Evolutionary conservation across 2,888 invertebrate species (phyloP).

Genomic region (Drosophila mulleri): DNA sequence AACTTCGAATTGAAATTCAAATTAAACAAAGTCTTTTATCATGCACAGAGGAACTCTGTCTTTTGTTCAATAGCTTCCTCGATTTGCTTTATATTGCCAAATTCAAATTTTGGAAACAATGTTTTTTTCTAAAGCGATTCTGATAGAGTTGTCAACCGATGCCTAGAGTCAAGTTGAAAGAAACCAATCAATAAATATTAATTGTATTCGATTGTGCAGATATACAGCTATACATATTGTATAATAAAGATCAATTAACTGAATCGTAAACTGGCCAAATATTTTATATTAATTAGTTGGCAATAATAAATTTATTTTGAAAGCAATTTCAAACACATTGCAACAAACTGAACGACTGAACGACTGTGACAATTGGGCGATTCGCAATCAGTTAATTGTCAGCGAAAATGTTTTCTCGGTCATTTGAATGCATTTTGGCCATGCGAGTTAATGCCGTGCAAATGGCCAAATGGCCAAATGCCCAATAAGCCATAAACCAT

Average conservation of each 20-base stretch:
- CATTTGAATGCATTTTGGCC: constrained; percentile 40
- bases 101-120: constrained; percentile 11
- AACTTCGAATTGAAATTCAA: constrained; percentile 9
- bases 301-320: neutral
- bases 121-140: neutral
- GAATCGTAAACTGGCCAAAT: neutral
- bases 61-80: constrained; percentile 16
- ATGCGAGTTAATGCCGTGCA: constrained; percentile 59
- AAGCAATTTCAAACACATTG: constrained; percentile 1
- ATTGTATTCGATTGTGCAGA: neutral
- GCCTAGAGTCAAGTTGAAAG: neutral
- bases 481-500: constrained; percentile 52
- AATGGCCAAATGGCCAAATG: constrained; percentile 58
- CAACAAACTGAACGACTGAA: neutral
- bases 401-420: constrained; percentile 29
- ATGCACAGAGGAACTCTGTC: constrained; percentile 3
- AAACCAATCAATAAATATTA: constrained; percentile 2
- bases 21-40: constrained; percentile 9
- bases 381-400: constrained; percentile 35
- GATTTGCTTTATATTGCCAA: constrained; percentile 1
- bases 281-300: neutral
- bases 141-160: neutral
- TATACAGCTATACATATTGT: too few species aligned
- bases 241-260: neutral
- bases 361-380: constrained; percentile 25